Evolutionary conservation across 2,797 vertebrate species (phyloP).

Genomic region (Lepilemur ruficaudatus): DNA sequence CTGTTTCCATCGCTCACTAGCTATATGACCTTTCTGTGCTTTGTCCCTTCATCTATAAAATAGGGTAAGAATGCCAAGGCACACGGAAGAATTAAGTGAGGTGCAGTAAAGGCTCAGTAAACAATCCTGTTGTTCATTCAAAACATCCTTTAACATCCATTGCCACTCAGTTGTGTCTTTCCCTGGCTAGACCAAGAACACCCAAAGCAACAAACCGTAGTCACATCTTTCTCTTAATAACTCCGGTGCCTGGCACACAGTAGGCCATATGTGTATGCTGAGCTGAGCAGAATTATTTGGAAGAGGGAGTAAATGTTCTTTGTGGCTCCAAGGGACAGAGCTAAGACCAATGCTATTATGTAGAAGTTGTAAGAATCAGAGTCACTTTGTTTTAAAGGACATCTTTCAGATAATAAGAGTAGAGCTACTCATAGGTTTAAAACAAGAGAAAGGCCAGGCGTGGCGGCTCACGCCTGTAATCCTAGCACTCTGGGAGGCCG

Average conservation of each 20-base stretch:
- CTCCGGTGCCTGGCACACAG: background rate
- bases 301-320: background rate
- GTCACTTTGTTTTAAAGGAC: background rate
- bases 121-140: background rate
- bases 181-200: background rate
- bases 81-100: background rate
- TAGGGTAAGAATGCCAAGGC: background rate
- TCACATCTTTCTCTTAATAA: background rate
- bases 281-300: background rate
- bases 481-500: too few relatives aligned
- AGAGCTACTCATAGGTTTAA: background rate
- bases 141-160: background rate
- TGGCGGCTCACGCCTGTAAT: too few relatives aligned
- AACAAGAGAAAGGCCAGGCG: too few relatives aligned
- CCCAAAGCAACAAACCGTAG: background rate
- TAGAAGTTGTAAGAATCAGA: background rate
- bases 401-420: background rate
- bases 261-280: fast-evolving
- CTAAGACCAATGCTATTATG: background rate
- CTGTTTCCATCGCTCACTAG: background rate
- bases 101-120: background rate
- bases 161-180: background rate
- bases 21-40: background rate
- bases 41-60: background rate
- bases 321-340: background rate